Base-by-base conservation (phyloP, 2,888 invertebrate genomes). In the Tetragonula carbonaria region DNA sequence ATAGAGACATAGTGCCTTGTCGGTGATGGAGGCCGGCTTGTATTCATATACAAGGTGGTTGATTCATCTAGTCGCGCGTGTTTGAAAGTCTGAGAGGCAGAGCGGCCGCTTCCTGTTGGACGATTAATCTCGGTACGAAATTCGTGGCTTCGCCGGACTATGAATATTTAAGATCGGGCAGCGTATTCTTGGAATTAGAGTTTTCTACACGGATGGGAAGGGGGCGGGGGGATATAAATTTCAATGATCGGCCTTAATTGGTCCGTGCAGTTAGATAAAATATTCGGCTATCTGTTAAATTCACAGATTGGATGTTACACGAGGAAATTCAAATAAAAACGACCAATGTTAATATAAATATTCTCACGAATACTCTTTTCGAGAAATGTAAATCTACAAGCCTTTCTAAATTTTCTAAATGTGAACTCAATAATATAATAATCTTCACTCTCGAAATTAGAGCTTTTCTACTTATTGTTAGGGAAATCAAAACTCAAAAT, bases 1-100 rank as follows among this genome's bases (percentile, higher is more conserved):
- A 78, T 78, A 72, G 66, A 81, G 78, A 81, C 72, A 71, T 78
- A 72, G 65, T 66, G 51, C 38, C 65, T 59, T 66, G 66, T 13
- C n/a, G 16, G 38, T 23, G 65, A 59, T 53, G 66, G 71, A 66
- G 57, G 21, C 77, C 62, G n/a, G 53, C 8, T 63, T 53, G 45
- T 45, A 59, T 72, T 77, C 72, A 21, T 72, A 72, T 77, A 72
- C 53, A 53, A 62, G 72, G 53, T 63, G 63, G 66, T 55, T 75
- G 74, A 75, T 75, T 75, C 66, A 75, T 75, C 66, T 66, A 55
- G 66, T 50, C 38, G 65, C 33, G 33, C 4, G 4, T 23, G 66
- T 75, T 5, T 6, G 45, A 55, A 45, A 5, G 55, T 67, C 28
- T 18, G 38, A 8, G 45, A 45, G 45, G 45, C 45, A 45, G 45